Evolutionary conservation across 2,113 vertebrate species (phyloP).

Genomic region (Oreotrochilus melanogaster): DNA sequence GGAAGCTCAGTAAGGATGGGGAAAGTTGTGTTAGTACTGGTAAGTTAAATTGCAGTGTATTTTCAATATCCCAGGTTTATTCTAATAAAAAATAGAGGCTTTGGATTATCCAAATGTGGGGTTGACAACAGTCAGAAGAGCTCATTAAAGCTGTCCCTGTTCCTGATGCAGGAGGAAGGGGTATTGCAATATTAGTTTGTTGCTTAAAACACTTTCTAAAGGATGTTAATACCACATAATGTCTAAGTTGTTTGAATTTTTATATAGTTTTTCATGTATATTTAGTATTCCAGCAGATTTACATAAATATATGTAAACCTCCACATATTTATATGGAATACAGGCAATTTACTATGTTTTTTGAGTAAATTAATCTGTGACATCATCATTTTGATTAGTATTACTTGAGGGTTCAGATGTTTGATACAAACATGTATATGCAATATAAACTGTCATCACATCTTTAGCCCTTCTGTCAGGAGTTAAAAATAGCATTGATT

Average conservation of each 20-base stretch:
- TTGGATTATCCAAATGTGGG: not conserved
- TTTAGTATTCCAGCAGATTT: not conserved
- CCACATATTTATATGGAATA: not conserved
- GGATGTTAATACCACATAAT: not conserved
- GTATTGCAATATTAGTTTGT: not conserved
- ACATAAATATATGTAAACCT: not conserved
- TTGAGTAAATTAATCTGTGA: not conserved
- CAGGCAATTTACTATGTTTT: not conserved
- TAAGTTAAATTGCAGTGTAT: conserved; percentile 58
- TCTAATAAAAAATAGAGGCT: not conserved
- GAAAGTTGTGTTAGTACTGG: conserved; percentile 91
- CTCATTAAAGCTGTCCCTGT: not conserved
- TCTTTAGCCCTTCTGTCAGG: rapidly evolving
- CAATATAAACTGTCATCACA: not conserved
- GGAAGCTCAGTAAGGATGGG: conserved; percentile 89
- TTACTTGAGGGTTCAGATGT: not conserved
- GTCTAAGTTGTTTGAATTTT: not conserved
- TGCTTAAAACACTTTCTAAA: not conserved
- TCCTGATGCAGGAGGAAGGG: not conserved
- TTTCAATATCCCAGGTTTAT: not conserved
- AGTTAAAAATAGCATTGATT: not conserved
- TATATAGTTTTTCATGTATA: not conserved
- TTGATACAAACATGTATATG: not conserved
- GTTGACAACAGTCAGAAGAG: not conserved
- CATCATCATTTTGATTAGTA: not conserved